phyloP scores from a whole-genome alignment of 2,888 invertebrate genomes.

The Morpho helenor region DNA sequence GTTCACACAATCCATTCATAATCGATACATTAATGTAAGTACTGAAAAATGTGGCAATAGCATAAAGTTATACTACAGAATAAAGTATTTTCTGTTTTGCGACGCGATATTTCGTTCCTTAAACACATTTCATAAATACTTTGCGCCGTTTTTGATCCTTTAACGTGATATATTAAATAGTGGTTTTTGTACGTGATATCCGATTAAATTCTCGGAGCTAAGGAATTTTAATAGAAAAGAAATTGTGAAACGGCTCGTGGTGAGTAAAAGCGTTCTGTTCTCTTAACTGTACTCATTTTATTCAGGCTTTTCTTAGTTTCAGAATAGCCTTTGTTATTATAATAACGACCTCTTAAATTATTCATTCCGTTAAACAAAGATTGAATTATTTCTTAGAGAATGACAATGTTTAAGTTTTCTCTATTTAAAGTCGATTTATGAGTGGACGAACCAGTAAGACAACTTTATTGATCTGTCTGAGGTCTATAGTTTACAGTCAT shows the following conservation, averaged over 20 bases:
- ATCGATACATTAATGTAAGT: not conserved
- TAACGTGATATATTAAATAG: constrained; percentile 18
- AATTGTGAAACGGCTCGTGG: constrained; percentile 50
- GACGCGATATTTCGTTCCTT: not conserved
- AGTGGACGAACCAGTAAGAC: constrained; percentile 19
- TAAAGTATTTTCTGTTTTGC: not conserved
- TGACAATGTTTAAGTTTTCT: constrained; percentile 23
- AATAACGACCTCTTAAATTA: constrained; percentile 26
- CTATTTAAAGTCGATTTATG: constrained; percentile 23
- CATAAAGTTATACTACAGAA: not conserved
- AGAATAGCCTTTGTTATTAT: constrained; percentile 23
- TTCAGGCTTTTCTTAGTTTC: constrained; percentile 24
- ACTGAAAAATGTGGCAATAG: not conserved
- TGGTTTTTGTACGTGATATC: constrained; percentile 25
- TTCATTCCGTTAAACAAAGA: constrained; percentile 26
- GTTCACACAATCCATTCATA: no score
- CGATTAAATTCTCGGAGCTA: constrained; percentile 49
- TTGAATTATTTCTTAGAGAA: constrained; percentile 27
- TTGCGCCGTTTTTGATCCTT: constrained; percentile 5
- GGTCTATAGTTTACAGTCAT: constrained; percentile 5
- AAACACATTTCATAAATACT: constrained; percentile 6
- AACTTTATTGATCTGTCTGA: constrained; percentile 23
- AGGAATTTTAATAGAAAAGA: constrained; percentile 71
- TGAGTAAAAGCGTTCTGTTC: constrained; percentile 53
- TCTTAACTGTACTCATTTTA: constrained; percentile 51